These are phyloP conservation scores for Cyprinella venusta DNA, from an alignment of 2,797 vertebrate genomes.

Conservation along the genomic window DNA sequence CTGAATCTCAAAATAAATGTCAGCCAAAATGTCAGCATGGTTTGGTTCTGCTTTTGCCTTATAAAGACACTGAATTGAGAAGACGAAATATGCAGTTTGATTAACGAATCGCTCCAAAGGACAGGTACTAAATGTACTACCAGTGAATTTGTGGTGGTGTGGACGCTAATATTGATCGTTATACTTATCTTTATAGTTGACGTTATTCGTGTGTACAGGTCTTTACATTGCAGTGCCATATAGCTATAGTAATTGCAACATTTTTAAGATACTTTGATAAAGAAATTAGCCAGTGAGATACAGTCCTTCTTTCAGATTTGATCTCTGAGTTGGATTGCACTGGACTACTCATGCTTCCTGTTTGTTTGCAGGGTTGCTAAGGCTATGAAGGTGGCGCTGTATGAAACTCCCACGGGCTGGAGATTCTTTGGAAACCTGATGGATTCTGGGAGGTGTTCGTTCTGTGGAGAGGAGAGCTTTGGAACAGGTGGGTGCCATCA, in stretches of 20 bases:
- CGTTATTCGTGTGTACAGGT: not conserved
- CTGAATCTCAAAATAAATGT: conserved; percentile 70
- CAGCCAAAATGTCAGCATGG: conserved; percentile 69
- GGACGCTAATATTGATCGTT: not conserved
- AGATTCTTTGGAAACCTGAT: conserved; percentile 97
- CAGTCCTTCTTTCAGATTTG: conserved; percentile 6
- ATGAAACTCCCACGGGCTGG: conserved; percentile 96
- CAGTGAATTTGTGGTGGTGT: conserved; percentile 45
- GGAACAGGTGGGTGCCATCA: conserved; percentile 86
- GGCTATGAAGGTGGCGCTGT: conserved; percentile 93
- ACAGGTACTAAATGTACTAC: conserved; percentile 51
- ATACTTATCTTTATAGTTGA: not conserved
- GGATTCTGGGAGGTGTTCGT: conserved; percentile 96
- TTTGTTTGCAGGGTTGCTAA: conserved; percentile 89
- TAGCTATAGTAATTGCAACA: not conserved
- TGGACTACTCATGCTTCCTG: conserved; percentile 44
- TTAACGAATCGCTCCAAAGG: conserved; percentile 69
- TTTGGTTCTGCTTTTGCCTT: conserved; percentile 72
- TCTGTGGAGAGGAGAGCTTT: conserved; percentile 98
- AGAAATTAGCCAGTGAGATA: not conserved
- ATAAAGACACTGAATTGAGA: conserved; percentile 73
- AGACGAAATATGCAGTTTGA: conserved; percentile 60
- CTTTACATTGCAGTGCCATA: not conserved
- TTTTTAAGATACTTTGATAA: not conserved
- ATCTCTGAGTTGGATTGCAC: conserved; percentile 13